Evolutionary conservation across 2,888 invertebrate genomes (phyloP), one percentile per base, ranked within the genome.

Genomic region (Eucriotettix oculatus): DNA sequence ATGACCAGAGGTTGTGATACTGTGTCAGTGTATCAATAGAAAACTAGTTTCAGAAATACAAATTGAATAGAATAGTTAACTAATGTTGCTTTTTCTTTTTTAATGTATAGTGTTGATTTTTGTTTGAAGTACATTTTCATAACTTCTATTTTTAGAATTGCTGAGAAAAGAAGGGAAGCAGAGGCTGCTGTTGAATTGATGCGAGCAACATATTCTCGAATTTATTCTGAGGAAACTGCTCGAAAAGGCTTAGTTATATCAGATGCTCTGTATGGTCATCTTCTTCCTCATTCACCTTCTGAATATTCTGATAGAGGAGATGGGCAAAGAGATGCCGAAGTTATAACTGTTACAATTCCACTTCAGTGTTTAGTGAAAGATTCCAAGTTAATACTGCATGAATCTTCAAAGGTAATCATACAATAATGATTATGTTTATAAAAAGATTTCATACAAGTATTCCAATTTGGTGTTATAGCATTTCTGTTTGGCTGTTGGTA

Each of bases 281-380:
- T 87, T 61, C 71, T 76, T 40, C 9, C 14, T 55, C 16, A 58
- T 62, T n/a, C n/a, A 14, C n/a, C 55, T 41, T 75, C 75, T 16
- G 67, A 72, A 61, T 74, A 63, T 29, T n/a, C 29, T 12, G 14
- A 11, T 7, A n/a, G 14, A 12, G n/a, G 14, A 10, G 55, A 55
- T 41, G 48, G 12, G 48, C 14, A n/a, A 12, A 14, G 14, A 17
- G 17, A 48, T 53, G 68, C 67, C 1, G 68, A 67, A 67, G 78
- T 85, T 5, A 85, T 94, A 63, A 95, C 97, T 73, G 97, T 97
- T 16, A 94, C 92, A n/a, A 82, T 95, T 67, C 94, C 95, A 0
- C 70, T 98, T 41, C 98, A 98, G 74, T 94, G 95, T 71, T 81
- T 96, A 67, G 90, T 95, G 59, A 90, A 88, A 71, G 90, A 95